A percentile compares a stretch with the other conserved stretches of the same genome.
These are phyloP conservation scores for Tribolium castaneum DNA, from an alignment of 1,140 invertebrate species.

Conservation along the genomic window DNA sequence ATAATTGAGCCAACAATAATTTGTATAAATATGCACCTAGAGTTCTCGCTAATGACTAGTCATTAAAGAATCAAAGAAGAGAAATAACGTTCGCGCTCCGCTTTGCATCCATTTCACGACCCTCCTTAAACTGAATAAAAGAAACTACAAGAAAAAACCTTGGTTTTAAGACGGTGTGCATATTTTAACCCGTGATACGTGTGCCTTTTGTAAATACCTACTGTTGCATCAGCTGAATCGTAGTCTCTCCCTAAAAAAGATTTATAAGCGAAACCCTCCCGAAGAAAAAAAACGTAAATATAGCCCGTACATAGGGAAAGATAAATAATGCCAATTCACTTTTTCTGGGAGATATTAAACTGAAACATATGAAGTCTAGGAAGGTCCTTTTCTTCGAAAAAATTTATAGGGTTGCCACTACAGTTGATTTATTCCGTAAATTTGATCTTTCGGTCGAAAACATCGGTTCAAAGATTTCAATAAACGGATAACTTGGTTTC, in stretches of 20 bases:
- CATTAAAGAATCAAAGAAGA: not conserved
- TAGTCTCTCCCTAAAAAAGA: slow-evolving; percentile 5
- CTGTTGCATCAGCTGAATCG: not conserved
- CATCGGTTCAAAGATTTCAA: not conserved
- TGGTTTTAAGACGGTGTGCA: not conserved
- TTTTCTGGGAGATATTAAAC: slow-evolving; percentile 18
- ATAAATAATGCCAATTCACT: slow-evolving; percentile 23
- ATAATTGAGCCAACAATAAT: not conserved
- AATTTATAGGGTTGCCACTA: slow-evolving; percentile 12
- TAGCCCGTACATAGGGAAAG: not conserved
- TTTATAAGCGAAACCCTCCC: slow-evolving; percentile 5
- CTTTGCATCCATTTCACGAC: slow-evolving; percentile 11
- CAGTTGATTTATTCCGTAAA: slow-evolving; percentile 15
- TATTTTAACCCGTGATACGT: slow-evolving; percentile 1
- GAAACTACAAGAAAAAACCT: not conserved
- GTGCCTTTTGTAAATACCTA: slow-evolving; percentile 11
- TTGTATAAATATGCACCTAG: not conserved
- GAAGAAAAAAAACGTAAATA: slow-evolving; percentile 13
- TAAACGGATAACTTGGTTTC: not conserved
- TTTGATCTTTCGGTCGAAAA: slow-evolving; percentile 12
- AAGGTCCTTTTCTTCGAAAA: not conserved
- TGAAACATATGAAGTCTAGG: not conserved
- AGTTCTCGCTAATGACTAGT: not conserved
- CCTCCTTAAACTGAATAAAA: slow-evolving; percentile 6
- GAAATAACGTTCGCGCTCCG: not conserved